Evolutionary conservation across 2,888 invertebrate species (phyloP).

Genomic region (Allolobophora icterica): DNA sequence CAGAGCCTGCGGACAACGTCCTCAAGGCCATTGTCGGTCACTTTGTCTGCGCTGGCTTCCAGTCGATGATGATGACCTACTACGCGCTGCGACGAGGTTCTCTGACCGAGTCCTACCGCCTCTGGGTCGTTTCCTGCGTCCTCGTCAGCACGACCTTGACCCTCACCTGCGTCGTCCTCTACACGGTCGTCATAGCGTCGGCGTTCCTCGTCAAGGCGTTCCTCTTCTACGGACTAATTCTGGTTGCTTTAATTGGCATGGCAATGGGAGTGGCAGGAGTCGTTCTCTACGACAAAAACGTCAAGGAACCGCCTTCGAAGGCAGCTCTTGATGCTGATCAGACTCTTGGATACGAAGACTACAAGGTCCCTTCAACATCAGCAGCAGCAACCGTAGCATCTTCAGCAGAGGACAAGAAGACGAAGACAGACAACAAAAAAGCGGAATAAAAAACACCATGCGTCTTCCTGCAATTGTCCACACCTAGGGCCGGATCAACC

Average conservation of each 20-base stretch:
- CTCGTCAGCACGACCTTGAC: conserved; percentile 30
- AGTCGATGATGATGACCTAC: conserved; percentile 35
- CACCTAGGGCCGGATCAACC: too few relatives aligned
- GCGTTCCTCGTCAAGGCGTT: conserved; percentile 25
- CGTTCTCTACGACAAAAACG: conserved; percentile 33
- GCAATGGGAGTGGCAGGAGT: conserved; percentile 35
- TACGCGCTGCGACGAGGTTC: conserved; percentile 26
- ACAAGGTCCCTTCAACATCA: background rate
- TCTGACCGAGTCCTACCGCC: background rate
- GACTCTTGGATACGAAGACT: conserved; percentile 31
- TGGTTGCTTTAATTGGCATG: conserved; percentile 32
- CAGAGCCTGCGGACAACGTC: conserved; percentile 37
- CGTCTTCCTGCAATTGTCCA: too few relatives aligned
- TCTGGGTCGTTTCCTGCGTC: conserved; percentile 34
- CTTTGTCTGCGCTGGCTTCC: conserved; percentile 38
- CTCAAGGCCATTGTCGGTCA: conserved; percentile 37
- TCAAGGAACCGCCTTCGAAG: background rate
- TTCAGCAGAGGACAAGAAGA: too few relatives aligned
- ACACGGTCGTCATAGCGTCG: conserved; percentile 34
- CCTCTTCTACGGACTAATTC: conserved; percentile 33
- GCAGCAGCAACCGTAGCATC: too few relatives aligned
- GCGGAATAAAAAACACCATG: too few relatives aligned
- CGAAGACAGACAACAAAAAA: too few relatives aligned
- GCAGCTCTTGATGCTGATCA: conserved; percentile 19
- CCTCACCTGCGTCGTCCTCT: conserved; percentile 27